phyloP scores from a whole-genome alignment of 2,113 vertebrate genomes.

The Rhinogobius similis region DNA sequence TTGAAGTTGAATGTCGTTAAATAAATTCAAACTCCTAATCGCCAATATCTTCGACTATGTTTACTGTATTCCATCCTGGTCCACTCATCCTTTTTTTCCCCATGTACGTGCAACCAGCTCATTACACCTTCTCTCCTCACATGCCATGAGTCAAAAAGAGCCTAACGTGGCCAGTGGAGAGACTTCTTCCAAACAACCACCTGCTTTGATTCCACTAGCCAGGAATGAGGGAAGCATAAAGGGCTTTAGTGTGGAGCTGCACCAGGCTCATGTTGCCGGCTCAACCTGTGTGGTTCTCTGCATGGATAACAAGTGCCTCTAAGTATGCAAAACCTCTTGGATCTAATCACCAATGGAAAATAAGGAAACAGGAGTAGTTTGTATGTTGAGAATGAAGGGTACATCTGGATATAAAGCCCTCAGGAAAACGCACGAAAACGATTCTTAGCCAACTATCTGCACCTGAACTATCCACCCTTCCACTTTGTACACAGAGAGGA shows the following conservation, averaged over 20 bases:
- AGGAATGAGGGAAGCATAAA: slow-evolving; percentile 51
- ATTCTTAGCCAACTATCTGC: slow-evolving; percentile 25
- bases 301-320: slow-evolving; percentile 31
- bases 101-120: slow-evolving; percentile 35
- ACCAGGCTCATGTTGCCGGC: slow-evolving; percentile 39
- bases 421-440: background rate
- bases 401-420: slow-evolving; percentile 10
- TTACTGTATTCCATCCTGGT: no score
- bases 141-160: slow-evolving; percentile 22
- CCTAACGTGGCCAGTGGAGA: slow-evolving; percentile 30
- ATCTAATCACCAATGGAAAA: slow-evolving; percentile 31
- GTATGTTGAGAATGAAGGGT: slow-evolving; percentile 13
- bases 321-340: slow-evolving; percentile 34
- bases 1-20: background rate
- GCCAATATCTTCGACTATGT: background rate
- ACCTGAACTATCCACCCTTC: slow-evolving; percentile 12
- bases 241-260: slow-evolving; percentile 22
- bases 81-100: slow-evolving; percentile 6
- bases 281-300: slow-evolving; percentile 35
- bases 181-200: slow-evolving; percentile 41
- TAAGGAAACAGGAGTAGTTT: slow-evolving; percentile 8
- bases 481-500: slow-evolving; percentile 27
- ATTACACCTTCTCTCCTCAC: slow-evolving; percentile 23
- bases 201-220: slow-evolving; percentile 49
- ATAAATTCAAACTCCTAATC: background rate